Evolutionary conservation across 2,888 invertebrate species (phyloP).

Genomic region (Cataglyphis cursor): DNA sequence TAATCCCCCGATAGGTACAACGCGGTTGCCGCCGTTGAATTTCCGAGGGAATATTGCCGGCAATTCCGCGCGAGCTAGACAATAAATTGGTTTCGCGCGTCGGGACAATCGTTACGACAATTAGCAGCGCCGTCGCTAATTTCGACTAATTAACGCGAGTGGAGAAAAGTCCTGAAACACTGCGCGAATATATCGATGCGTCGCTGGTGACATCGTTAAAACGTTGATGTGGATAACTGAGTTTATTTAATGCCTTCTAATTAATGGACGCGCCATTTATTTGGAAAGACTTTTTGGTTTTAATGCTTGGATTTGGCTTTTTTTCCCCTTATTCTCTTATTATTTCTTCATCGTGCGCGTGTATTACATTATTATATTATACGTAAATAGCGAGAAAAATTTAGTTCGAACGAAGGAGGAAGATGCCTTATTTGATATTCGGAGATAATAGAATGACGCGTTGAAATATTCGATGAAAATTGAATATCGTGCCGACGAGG

Average conservation of each 20-base stretch:
- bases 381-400: conserved; percentile 36
- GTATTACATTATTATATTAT: background rate
- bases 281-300: conserved; percentile 31
- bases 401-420: conserved; percentile 4
- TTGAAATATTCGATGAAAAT: conserved; percentile 71
- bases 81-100: conserved; percentile 78
- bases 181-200: conserved; percentile 67
- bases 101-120: conserved; percentile 74
- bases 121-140: conserved; percentile 74
- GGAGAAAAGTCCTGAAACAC: conserved; percentile 64
- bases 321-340: background rate
- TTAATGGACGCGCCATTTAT: conserved; percentile 63
- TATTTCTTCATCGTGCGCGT: conserved; percentile 10
- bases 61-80: conserved; percentile 60
- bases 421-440: conserved; percentile 51
- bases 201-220: conserved; percentile 71
- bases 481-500: conserved; percentile 68
- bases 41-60: conserved; percentile 52
- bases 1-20: conserved; percentile 25
- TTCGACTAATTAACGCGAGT: conserved; percentile 74
- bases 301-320: conserved; percentile 10
- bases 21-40: conserved; percentile 33
- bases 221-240: conserved; percentile 64
- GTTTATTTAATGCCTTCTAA: conserved; percentile 75
- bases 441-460: conserved; percentile 48